phyloP scores from a whole-genome alignment of 92 coral and sea anemone genomes.

The Hydrozoanthus gracilis region DNA sequence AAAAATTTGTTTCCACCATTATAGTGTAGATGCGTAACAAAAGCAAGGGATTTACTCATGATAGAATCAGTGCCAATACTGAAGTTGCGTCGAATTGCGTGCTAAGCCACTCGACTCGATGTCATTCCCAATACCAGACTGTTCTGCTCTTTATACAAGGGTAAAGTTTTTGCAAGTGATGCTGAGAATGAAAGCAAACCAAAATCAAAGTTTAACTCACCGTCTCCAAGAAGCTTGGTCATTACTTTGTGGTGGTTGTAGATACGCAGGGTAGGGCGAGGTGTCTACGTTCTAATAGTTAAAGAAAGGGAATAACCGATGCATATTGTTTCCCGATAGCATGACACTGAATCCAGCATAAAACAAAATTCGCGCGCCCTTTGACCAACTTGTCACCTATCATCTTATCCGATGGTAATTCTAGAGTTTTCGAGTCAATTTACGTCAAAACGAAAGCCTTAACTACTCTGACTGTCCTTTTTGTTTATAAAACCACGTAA shows the following conservation, averaged over 20 bases:
- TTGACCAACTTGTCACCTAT: constrained; percentile 23
- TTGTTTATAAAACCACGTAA: constrained; percentile 3
- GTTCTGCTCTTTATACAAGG: not conserved
- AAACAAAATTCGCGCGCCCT: constrained; percentile 49
- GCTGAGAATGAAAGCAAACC: not conserved
- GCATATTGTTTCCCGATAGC: constrained; percentile 19
- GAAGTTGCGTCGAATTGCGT: not conserved
- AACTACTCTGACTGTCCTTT: constrained; percentile 25
- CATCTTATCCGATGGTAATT: constrained; percentile 31
- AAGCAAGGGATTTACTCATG: not conserved
- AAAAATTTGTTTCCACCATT: constrained; percentile 7
- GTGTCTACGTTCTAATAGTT: constrained; percentile 77
- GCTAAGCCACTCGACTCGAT: constrained; percentile 15
- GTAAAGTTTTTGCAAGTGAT: not conserved
- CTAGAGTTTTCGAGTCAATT: constrained; percentile 16
- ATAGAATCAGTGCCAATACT: constrained; percentile 32
- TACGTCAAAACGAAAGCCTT: not conserved
- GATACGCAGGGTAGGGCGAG: constrained; percentile 79
- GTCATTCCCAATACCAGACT: constrained; percentile 21
- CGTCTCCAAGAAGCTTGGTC: constrained; percentile 81
- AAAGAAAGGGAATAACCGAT: constrained; percentile 54
- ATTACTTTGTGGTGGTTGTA: constrained; percentile 81
- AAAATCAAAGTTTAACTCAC: constrained; percentile 43
- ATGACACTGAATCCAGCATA: constrained; percentile 22
- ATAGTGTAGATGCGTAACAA: not conserved